phyloP scores from a whole-genome alignment of 2,797 vertebrate species.

The Cygnus olor region DNA sequence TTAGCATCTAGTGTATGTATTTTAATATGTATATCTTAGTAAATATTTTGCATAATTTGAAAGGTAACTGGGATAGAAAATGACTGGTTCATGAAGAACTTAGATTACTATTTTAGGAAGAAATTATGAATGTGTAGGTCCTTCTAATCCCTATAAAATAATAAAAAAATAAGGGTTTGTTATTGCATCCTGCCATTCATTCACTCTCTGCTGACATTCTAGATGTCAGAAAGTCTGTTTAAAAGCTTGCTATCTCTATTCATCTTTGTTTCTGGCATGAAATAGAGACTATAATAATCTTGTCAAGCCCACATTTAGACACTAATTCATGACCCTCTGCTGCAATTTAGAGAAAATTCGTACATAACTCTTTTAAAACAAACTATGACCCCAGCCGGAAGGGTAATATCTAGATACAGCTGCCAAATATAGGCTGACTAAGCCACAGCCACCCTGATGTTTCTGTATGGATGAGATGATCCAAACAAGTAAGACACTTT shows the following conservation, averaged over 20 bases:
- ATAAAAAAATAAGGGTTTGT: slow-evolving; percentile 59
- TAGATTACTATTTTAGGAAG: slow-evolving; percentile 25
- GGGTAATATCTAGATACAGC: slow-evolving; percentile 40
- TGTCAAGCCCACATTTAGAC: slow-evolving; percentile 68
- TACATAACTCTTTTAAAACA: slow-evolving; percentile 65
- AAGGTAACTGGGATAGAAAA: slow-evolving; percentile 27
- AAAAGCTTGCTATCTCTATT: slow-evolving; percentile 73
- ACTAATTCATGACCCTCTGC: slow-evolving; percentile 68
- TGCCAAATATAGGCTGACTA: slow-evolving; percentile 27
- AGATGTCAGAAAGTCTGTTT: slow-evolving; percentile 70
- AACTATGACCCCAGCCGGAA: slow-evolving; percentile 40
- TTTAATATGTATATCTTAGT: background rate
- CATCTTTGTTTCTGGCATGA: slow-evolving; percentile 71
- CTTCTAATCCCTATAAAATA: slow-evolving; percentile 46
- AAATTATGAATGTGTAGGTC: slow-evolving; percentile 44
- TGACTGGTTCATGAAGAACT: background rate
- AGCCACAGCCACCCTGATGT: background rate
- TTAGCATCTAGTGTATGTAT: background rate
- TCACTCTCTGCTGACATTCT: slow-evolving; percentile 67
- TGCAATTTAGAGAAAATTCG: slow-evolving; percentile 67
- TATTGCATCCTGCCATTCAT: slow-evolving; percentile 64
- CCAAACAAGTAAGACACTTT: background rate
- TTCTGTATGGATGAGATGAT: background rate
- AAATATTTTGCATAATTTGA: background rate
- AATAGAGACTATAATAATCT: slow-evolving; percentile 70